Evolutionary conservation across 2,113 vertebrate genomes (phyloP).

Genomic region (Puntigrus tetrazona): DNA sequence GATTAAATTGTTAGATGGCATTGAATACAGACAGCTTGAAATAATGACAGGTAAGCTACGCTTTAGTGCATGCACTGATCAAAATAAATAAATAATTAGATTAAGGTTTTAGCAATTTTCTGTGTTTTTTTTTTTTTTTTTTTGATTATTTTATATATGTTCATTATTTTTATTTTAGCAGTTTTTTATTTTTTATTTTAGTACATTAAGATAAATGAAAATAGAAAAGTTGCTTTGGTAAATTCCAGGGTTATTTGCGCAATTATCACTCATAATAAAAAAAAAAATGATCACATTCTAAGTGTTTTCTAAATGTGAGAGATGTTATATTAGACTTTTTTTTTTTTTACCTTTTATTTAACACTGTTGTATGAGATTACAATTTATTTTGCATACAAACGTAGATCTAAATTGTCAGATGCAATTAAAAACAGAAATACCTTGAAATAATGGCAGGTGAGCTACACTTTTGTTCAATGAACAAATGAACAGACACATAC

Average conservation of each 20-base stretch:
- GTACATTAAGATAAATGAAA: neutral
- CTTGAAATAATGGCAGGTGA: too few species aligned
- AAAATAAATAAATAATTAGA: neutral
- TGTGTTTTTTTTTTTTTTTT: too few species aligned
- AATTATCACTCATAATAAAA: neutral
- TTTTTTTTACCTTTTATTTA: neutral
- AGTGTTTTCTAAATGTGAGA: neutral
- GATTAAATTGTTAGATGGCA: neutral
- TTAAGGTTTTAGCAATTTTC: neutral
- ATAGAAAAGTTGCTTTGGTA: neutral
- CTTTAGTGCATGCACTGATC: neutral
- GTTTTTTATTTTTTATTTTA: neutral
- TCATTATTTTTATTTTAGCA: too few species aligned
- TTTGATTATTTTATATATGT: neutral
- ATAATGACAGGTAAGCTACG: neutral
- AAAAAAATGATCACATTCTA: neutral
- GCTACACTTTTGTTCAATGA: neutral
- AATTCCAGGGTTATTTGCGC: neutral
- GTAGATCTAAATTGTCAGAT: neutral
- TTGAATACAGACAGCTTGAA: too few species aligned
- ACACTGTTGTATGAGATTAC: neutral
- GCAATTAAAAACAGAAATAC: neutral
- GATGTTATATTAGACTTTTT: neutral
- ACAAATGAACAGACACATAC: neutral
- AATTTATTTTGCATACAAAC: neutral